These are phyloP conservation scores for Cryptophagus acutangulus DNA, from an alignment of 2,888 invertebrate genomes.

Conservation along the genomic window DNA sequence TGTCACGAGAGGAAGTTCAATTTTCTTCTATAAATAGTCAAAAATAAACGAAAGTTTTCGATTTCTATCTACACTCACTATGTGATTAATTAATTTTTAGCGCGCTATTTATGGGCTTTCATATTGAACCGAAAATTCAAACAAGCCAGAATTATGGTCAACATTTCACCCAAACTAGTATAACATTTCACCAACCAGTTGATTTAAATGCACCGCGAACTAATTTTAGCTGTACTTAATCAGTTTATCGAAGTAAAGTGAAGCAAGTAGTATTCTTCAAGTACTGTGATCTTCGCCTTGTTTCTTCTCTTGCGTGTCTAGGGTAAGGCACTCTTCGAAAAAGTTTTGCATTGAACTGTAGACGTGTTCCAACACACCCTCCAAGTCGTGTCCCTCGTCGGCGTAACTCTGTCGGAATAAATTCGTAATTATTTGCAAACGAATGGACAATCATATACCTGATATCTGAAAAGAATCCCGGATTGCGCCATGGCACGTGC, in stretches of 20 bases:
- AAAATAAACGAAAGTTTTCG: too few relatives aligned
- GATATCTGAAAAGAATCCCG: slow-evolving; percentile 85
- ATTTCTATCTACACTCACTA: too few relatives aligned
- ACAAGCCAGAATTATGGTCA: too few relatives aligned
- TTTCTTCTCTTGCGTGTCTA: slow-evolving; percentile 68
- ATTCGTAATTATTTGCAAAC: slow-evolving; percentile 2
- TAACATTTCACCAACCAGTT: not conserved
- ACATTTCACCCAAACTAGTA: too few relatives aligned
- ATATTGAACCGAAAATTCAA: too few relatives aligned
- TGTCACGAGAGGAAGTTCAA: too few relatives aligned
- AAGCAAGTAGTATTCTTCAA: slow-evolving; percentile 32
- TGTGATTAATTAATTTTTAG: too few relatives aligned
- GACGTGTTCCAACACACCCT: slow-evolving; percentile 82
- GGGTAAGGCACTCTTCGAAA: slow-evolving; percentile 82
- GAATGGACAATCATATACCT: slow-evolving; percentile 56
- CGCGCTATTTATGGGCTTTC: too few relatives aligned
- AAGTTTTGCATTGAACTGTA: slow-evolving; percentile 92
- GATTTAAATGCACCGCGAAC: not conserved
- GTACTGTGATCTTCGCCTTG: slow-evolving; percentile 25
- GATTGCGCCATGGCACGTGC: slow-evolving; percentile 83
- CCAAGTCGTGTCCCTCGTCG: slow-evolving; percentile 81
- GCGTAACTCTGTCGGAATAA: slow-evolving; percentile 81
- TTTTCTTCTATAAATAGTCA: too few relatives aligned
- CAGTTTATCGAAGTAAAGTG: slow-evolving; percentile 29
- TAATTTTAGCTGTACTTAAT: slow-evolving; percentile 13